Percentiles rank a stretch among this genome's conserved stretches.
Evolutionary conservation across 2,888 invertebrate genomes (phyloP).

Genomic region (Fragum sueziense): DNA sequence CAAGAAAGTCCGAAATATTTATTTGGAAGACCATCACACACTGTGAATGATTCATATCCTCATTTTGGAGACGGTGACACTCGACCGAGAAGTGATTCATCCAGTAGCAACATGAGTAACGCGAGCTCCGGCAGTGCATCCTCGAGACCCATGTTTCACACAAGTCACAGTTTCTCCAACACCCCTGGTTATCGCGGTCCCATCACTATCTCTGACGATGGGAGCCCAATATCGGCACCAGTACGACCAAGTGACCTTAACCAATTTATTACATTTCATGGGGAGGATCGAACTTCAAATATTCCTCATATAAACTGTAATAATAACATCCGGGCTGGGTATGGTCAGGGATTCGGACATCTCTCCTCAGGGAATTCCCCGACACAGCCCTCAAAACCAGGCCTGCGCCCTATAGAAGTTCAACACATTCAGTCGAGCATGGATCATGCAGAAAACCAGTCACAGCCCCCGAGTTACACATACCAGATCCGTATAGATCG

Average conservation of each 20-base stretch:
- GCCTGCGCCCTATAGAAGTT: conserved; percentile 54
- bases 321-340: conserved; percentile 26
- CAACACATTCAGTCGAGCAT: conserved; percentile 52
- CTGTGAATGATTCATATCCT: conserved; percentile 31
- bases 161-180: conserved; percentile 53
- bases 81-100: conserved; percentile 66
- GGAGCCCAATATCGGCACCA: conserved; percentile 51
- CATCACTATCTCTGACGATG: conserved; percentile 34
- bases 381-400: conserved; percentile 33
- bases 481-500: conserved; percentile 45
- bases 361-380: conserved; percentile 51
- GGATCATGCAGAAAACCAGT: conserved; percentile 4
- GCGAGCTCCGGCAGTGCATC: conserved; percentile 64
- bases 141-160: conserved; percentile 46
- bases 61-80: conserved; percentile 55
- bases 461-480: conserved; percentile 13
- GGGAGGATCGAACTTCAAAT: conserved; percentile 26
- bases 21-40: conserved; percentile 51
- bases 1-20: conserved; percentile 69
- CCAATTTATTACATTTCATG: conserved; percentile 54
- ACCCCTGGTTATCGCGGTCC: conserved; percentile 60
- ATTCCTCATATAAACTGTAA: conserved; percentile 61
- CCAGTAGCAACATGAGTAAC: conserved; percentile 66
- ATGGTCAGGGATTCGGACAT: conserved; percentile 34
- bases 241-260: conserved; percentile 60